Evolutionary conservation across 2,113 vertebrate genomes (phyloP).

Genomic region (Grammomys surdaster): DNA sequence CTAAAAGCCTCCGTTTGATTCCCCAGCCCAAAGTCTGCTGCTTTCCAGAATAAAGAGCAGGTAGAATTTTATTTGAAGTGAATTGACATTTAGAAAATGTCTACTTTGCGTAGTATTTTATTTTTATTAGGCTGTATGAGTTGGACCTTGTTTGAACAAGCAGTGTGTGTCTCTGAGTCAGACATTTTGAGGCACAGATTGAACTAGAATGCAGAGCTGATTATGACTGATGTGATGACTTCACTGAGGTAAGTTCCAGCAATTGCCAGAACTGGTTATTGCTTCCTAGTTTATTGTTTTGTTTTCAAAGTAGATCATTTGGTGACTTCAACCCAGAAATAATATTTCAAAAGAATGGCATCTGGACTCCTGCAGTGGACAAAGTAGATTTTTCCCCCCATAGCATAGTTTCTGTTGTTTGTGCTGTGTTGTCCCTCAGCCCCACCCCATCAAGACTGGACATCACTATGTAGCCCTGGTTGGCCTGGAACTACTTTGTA

Average conservation of each 20-base stretch:
- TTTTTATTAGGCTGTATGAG: conserved; percentile 26
- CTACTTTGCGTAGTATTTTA: conserved; percentile 57
- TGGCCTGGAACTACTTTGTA: neutral
- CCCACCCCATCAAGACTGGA: neutral
- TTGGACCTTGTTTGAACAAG: neutral
- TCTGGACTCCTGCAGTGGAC: conserved; percentile 61
- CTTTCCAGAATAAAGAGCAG: neutral
- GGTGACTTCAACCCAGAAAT: conserved; percentile 68
- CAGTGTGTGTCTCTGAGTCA: conserved; percentile 67
- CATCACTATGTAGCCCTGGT: neutral
- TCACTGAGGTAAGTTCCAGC: conserved; percentile 57
- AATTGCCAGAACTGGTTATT: conserved; percentile 72
- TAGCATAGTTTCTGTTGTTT: neutral
- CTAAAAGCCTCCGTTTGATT: neutral
- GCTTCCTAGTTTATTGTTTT: conserved; percentile 71
- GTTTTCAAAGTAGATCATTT: conserved; percentile 77
- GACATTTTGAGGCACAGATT: conserved; percentile 64
- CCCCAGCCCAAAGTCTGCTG: neutral
- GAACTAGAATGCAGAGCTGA: conserved; percentile 61
- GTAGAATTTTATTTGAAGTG: neutral
- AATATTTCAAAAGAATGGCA: conserved; percentile 70
- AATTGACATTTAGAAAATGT: conserved; percentile 11
- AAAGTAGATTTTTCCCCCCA: conserved; percentile 43
- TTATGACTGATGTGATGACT: conserved; percentile 69
- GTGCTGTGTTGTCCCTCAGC: neutral